phyloP scores from a whole-genome alignment of 2,797 vertebrate species.

The Chelonia mydas region DNA sequence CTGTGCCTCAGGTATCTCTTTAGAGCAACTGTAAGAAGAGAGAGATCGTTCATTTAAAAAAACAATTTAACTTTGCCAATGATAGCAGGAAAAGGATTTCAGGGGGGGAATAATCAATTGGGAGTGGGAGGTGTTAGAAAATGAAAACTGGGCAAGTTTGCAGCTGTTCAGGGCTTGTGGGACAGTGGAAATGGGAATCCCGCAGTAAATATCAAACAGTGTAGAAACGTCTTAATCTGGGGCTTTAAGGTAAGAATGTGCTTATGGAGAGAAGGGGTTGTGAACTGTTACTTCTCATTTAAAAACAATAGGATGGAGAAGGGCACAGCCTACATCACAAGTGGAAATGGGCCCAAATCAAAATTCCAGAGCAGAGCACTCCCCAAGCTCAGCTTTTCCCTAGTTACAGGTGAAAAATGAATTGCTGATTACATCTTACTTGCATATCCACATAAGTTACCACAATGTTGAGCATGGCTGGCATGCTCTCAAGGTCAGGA shows the following conservation, averaged over 20 bases:
- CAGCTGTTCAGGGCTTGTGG: not conserved
- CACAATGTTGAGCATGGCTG: not conserved
- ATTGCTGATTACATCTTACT: not conserved
- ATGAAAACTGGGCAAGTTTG: not conserved
- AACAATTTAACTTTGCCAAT: not conserved
- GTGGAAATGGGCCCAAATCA: not conserved
- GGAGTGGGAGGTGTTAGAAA: not conserved
- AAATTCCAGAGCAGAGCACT: not conserved
- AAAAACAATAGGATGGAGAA: not conserved
- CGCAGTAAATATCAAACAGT: not conserved
- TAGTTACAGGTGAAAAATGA: not conserved
- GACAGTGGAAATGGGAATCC: not conserved
- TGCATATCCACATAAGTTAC: not conserved
- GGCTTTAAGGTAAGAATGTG: not conserved
- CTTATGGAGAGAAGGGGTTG: not conserved
- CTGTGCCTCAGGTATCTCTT: not conserved
- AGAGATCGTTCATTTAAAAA: not conserved
- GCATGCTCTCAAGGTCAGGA: not conserved
- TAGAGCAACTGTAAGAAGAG: not conserved
- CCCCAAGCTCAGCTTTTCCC: not conserved
- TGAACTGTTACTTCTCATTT: not conserved
- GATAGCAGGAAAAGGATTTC: not conserved
- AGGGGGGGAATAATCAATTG: not conserved
- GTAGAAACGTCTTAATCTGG: not conserved
- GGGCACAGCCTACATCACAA: not conserved